Percentiles rank a stretch among this genome's conserved stretches.
Evolutionary conservation across 2,113 vertebrate genomes (phyloP).

Genomic region (Oriolus oriolus): DNA sequence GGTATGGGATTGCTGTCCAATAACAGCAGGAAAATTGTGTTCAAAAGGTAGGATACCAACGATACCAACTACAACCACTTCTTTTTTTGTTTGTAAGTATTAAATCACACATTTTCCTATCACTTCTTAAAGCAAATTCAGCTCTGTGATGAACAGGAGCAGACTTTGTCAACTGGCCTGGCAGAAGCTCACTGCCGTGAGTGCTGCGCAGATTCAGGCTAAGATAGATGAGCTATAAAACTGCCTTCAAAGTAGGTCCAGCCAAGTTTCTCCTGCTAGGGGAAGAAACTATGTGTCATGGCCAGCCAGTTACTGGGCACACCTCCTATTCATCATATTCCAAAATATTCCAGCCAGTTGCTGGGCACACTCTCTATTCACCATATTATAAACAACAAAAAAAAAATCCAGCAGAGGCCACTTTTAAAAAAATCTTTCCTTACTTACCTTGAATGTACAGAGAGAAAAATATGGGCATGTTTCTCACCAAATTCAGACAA

Average conservation of each 20-base stretch:
- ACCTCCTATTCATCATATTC: slow-evolving; percentile 26
- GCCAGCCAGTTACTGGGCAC: slow-evolving; percentile 11
- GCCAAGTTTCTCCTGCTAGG: not conserved
- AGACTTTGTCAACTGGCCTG: not conserved
- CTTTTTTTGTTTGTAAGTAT: not conserved
- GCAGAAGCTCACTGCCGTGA: not conserved
- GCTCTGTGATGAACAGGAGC: not conserved
- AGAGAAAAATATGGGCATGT: not conserved
- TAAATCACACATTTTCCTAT: not conserved
- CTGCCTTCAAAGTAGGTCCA: not conserved
- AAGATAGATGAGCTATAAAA: not conserved
- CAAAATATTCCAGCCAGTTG: not conserved
- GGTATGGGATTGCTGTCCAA: not conserved
- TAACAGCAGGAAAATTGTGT: not conserved
- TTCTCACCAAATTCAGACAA: not conserved
- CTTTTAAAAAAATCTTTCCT: not conserved
- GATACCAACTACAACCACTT: not conserved
- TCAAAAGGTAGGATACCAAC: not conserved
- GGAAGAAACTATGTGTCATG: slow-evolving; percentile 25
- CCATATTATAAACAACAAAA: not conserved
- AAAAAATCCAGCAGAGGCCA: not conserved
- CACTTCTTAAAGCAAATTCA: not conserved
- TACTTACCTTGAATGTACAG: not conserved
- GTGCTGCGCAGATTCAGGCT: not conserved
- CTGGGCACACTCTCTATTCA: not conserved